These are phyloP conservation scores for Polyommatus iphigenia DNA, from an alignment of 2,888 invertebrate species.

Conservation along the genomic window DNA sequence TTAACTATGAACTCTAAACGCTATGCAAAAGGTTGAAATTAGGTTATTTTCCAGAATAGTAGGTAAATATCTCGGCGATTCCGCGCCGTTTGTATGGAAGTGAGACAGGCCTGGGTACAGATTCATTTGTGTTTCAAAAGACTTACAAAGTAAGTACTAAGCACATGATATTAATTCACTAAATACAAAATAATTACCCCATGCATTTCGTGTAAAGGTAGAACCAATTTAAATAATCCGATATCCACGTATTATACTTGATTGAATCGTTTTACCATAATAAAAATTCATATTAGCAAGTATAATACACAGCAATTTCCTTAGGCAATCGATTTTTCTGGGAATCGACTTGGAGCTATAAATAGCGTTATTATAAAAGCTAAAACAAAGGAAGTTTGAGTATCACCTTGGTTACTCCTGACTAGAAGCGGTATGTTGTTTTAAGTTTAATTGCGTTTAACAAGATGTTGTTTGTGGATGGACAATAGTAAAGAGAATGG, in stretches of 20 bases:
- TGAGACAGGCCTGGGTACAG: too few species aligned
- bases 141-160: background rate
- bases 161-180: background rate
- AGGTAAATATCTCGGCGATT: too few species aligned
- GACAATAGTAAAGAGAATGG: background rate
- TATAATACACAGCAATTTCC: conserved; percentile 1
- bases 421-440: background rate
- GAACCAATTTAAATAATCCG: background rate
- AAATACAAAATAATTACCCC: background rate
- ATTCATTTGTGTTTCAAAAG: background rate
- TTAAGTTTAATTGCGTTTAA: background rate
- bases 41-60: too few species aligned
- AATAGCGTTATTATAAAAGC: background rate
- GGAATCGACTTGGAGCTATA: background rate
- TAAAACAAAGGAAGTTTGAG: background rate
- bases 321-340: background rate
- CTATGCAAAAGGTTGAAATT: too few species aligned
- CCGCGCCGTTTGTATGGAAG: too few species aligned
- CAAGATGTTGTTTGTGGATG: background rate
- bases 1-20: too few species aligned
- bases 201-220: background rate
- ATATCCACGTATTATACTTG: background rate
- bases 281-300: background rate
- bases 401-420: background rate
- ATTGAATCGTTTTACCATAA: background rate